phyloP scores from a whole-genome alignment of 2,888 invertebrate genomes.

The Phyllotreta cruciferae region DNA sequence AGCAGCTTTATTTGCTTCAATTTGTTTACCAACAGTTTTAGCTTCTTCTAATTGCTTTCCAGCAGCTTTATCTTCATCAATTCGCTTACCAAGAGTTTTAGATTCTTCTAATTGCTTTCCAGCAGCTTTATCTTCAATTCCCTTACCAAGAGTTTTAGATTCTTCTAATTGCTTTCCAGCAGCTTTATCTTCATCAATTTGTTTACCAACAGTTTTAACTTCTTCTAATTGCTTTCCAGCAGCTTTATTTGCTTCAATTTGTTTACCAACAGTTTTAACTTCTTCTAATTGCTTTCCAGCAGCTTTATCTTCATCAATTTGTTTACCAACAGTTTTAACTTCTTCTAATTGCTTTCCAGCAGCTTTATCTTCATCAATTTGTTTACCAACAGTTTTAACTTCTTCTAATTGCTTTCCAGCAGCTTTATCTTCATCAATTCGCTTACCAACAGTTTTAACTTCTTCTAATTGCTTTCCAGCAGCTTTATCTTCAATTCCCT shows the following conservation, averaged over 20 bases:
- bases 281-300: neutral
- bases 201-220: too few relatives aligned
- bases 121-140: neutral
- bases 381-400: too few relatives aligned
- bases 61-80: neutral
- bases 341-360: neutral
- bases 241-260: neutral
- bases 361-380: neutral
- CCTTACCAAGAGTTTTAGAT: too few relatives aligned
- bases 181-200: neutral
- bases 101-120: neutral
- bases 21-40: too few relatives aligned
- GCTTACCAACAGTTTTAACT: neutral
- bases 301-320: neutral
- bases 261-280: neutral
- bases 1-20: neutral
- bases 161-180: neutral
- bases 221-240: neutral
- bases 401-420: neutral
- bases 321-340: too few relatives aligned
- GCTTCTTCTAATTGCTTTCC: neutral
- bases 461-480: neutral
- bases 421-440: neutral
- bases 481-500: neutral
- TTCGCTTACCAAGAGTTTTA: neutral